Percentiles rank a stretch among this genome's conserved stretches.
phyloP scores from a whole-genome alignment of 1,140 invertebrate genomes.

The Paracyclopina nana region DNA sequence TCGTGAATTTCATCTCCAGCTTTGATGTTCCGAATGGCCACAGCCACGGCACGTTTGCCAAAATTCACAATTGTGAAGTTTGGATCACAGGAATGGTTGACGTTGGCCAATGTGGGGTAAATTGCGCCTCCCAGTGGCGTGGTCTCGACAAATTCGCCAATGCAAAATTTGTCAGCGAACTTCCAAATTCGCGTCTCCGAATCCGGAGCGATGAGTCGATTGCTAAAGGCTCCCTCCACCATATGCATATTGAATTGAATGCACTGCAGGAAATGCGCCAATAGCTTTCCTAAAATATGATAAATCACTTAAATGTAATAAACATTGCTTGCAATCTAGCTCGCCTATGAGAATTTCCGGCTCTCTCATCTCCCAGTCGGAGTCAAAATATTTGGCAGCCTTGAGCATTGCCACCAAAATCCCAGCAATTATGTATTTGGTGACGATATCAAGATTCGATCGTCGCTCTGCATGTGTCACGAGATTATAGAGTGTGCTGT shows the following conservation, averaged over 20 bases:
- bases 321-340: no score
- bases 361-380: conserved; percentile 8
- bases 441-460: background rate
- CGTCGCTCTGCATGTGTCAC: background rate
- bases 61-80: conserved; percentile 10
- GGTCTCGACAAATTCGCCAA: conserved; percentile 15
- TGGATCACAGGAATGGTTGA: conserved; percentile 17
- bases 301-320: no score
- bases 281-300: conserved; percentile 2
- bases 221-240: conserved; percentile 7
- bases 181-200: conserved; percentile 12
- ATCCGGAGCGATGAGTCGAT: conserved; percentile 11
- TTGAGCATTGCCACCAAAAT: background rate
- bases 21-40: conserved; percentile 7
- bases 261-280: conserved; percentile 10
- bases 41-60: background rate
- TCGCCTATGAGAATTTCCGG: no score
- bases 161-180: conserved; percentile 7
- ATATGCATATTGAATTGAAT: conserved; percentile 14
- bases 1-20: conserved; percentile 16
- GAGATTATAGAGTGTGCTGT: conserved; percentile 1
- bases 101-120: conserved; percentile 13
- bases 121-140: conserved; percentile 5
- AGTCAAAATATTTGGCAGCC: background rate
- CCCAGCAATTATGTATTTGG: conserved; percentile 8